Evolutionary conservation across 1,140 invertebrate species (phyloP).

Genomic region (Pomacea maculata): DNA sequence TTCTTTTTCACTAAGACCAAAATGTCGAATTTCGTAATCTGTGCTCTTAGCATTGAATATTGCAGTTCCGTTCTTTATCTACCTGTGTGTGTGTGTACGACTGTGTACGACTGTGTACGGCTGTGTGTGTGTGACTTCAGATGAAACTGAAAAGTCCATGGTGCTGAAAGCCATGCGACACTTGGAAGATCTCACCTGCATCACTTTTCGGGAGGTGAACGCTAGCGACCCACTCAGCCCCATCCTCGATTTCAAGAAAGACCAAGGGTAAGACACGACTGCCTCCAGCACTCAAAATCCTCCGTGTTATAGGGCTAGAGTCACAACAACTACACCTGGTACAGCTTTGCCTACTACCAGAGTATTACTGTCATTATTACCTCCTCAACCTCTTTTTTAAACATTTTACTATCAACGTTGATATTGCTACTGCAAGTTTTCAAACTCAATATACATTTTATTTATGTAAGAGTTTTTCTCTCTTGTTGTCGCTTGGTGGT

Average conservation of each 20-base stretch:
- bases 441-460: no score
- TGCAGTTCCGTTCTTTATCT: no score
- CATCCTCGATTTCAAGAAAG: conserved; percentile 30
- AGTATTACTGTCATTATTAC: no score
- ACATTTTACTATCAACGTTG: no score
- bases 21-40: background rate
- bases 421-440: no score
- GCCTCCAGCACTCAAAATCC: background rate
- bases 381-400: no score
- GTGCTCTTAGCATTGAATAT: no score
- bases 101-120: background rate
- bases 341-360: no score
- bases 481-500: no score
- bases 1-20: background rate
- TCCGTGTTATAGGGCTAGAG: background rate
- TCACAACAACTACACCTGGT: no score
- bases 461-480: no score
- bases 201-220: conserved; percentile 76
- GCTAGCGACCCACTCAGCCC: conserved; percentile 15
- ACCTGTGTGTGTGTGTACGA: background rate
- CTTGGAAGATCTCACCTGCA: conserved; percentile 96
- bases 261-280: conserved; percentile 17
- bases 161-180: conserved; percentile 97
- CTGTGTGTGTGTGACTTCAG: conserved; percentile 4
- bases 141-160: conserved; percentile 14